Evolutionary conservation across 2,113 vertebrate species (phyloP), one percentile per base, ranked within the genome.

Genomic region (Urocolius indicus): DNA sequence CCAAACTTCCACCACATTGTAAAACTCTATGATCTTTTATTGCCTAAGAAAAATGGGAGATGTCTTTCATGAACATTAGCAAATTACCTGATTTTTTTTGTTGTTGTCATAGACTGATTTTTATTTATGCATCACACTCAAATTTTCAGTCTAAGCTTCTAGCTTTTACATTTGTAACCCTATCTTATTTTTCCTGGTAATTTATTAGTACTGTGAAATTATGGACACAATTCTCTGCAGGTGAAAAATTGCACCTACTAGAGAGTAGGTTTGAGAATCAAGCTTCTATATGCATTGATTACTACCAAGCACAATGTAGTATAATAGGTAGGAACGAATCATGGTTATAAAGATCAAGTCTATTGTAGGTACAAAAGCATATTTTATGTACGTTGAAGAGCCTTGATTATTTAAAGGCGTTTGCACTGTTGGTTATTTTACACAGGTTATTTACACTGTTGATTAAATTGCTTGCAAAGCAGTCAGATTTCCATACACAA

Each of bases 401-500:
- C 54, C 73, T 91, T 90, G 87, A 95, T 96, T 95, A 94, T 96
- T 96, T 96, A 80, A 88, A 97, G 94, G 74, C 77, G 85, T 96
- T 96, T 97, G 67, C 2, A 41, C 84, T 86, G 94, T 67, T 87
- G 91, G 89, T 87, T 95, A 74, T 96, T 96, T 95, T 95, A 75
- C 67, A 59, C 87, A 96, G 93, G 95, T 97, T 96, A 96, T 97
- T 97, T 97, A 92, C 90, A 65, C 83, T 81, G 57, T 38, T 74
- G 89, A 89, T 96, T 92, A 94, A 96, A 97, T 87, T 96, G 92
- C 95, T 97, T 95, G 81, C 83, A 90, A 93, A 95, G 86, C 84
- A 88, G 91, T 94, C 83, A 87, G 84, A 96, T 97, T 97, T 97
- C 95, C 96, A 94, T 96, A 93, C 62, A 92, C 94, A 94, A 96